Conservation (phyloP, 2,797 vertebrate species). For the Dendrocincla fuliginosa region DNA sequence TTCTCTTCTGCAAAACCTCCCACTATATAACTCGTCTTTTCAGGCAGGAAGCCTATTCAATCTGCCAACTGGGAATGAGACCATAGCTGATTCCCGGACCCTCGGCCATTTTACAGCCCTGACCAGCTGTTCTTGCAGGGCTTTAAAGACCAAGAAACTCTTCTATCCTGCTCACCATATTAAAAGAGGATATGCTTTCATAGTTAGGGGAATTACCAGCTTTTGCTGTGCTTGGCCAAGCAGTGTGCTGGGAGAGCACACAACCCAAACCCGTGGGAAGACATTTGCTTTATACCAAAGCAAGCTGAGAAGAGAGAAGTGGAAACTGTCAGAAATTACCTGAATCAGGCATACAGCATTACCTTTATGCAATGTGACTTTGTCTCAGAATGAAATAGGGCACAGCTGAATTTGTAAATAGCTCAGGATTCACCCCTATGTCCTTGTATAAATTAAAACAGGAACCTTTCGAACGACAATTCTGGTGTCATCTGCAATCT, state of each 20-base stretch:
- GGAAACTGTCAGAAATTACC: conserved; percentile 36
- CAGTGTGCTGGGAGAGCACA: background rate
- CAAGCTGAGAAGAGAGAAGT: conserved; percentile 2
- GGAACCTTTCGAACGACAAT: conserved; percentile 11
- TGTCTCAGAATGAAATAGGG: conserved; percentile 49
- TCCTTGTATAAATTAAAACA: conserved; percentile 54
- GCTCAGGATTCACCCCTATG: conserved; percentile 5
- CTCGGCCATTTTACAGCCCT: background rate
- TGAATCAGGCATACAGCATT: conserved; percentile 40
- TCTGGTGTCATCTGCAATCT: background rate
- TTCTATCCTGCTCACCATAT: background rate
- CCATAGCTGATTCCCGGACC: background rate
- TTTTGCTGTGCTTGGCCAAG: background rate
- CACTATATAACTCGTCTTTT: background rate
- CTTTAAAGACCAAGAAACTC: background rate
- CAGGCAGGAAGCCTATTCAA: background rate
- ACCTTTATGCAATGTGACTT: conserved; percentile 64
- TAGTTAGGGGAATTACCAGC: background rate
- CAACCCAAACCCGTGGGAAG: background rate
- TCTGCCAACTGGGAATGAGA: background rate
- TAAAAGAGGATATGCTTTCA: background rate
- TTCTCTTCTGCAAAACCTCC: background rate
- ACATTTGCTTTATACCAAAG: conserved; percentile 6
- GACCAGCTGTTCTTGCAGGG: background rate
- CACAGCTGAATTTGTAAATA: conserved; percentile 63